Conservation (phyloP, 2,797 vertebrate species). For the Prionace glauca region DNA sequence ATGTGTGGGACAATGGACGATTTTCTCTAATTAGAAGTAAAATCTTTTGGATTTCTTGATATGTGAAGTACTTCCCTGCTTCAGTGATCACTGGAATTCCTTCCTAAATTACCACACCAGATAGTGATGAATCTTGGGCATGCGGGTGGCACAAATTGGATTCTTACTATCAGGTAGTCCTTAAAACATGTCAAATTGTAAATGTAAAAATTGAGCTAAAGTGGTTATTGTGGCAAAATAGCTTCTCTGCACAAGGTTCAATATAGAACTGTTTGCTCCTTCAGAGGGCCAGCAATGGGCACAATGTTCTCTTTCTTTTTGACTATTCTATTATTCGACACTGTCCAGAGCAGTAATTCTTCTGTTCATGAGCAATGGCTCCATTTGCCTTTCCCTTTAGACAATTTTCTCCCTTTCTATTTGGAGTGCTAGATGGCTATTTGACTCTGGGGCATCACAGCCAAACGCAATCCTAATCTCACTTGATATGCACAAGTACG, state of each 20-base stretch:
- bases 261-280: too few species aligned
- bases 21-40: neutral
- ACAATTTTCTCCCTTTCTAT: neutral
- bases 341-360: neutral
- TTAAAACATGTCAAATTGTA: neutral
- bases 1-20: neutral
- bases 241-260: neutral
- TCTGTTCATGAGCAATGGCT: neutral
- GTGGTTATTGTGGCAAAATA: too few species aligned
- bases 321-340: too few species aligned
- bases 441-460: neutral
- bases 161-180: neutral
- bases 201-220: neutral
- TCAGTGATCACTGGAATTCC: neutral
- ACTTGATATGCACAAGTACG: neutral
- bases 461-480: neutral
- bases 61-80: neutral
- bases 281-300: too few species aligned
- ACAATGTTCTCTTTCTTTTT: too few species aligned
- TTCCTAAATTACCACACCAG: neutral
- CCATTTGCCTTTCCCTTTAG: neutral
- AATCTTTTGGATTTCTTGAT: neutral
- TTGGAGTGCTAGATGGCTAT: neutral
- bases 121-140: neutral
- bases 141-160: neutral